Evolutionary conservation across 2,797 vertebrate species (phyloP).

Genomic region (Chaenodraco wilsoni): DNA sequence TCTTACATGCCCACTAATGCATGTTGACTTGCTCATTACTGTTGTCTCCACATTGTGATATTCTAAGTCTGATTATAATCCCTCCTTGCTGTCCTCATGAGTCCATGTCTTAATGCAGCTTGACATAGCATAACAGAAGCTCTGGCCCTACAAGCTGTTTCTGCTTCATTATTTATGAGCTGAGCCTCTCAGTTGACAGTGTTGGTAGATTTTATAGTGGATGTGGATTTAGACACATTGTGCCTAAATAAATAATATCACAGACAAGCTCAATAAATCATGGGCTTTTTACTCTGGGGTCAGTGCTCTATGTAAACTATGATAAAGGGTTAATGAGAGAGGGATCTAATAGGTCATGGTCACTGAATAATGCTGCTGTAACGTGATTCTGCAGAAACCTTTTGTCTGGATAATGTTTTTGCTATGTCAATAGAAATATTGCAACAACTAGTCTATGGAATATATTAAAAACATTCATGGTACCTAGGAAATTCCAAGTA

Average conservation of each 20-base stretch:
- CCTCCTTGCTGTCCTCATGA: slow-evolving; percentile 7
- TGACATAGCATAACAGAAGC: slow-evolving; percentile 63
- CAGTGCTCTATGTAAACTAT: slow-evolving; percentile 30
- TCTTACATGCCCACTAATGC: slow-evolving; percentile 17
- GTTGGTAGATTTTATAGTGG: slow-evolving; percentile 37
- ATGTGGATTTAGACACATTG: slow-evolving; percentile 46
- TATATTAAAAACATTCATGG: background rate
- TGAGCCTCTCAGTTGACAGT: slow-evolving; percentile 37
- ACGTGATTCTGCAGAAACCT: background rate
- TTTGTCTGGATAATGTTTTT: background rate
- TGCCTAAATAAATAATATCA: slow-evolving; percentile 69
- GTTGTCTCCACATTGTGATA: slow-evolving; percentile 16
- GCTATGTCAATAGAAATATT: background rate
- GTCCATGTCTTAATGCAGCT: slow-evolving; percentile 44
- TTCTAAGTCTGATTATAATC: slow-evolving; percentile 3
- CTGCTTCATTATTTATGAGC: slow-evolving; percentile 73
- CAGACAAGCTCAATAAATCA: slow-evolving; percentile 61
- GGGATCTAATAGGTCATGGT: slow-evolving; percentile 2
- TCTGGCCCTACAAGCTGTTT: slow-evolving; percentile 65
- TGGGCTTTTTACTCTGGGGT: slow-evolving; percentile 45
- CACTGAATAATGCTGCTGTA: slow-evolving; percentile 7
- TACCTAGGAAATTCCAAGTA: background rate
- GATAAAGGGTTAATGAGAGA: slow-evolving; percentile 46
- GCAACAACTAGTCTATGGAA: background rate
- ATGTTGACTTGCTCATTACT: slow-evolving; percentile 1